Evolutionary conservation across 2,113 vertebrate species (phyloP).

Genomic region (Sylvietta virens): DNA sequence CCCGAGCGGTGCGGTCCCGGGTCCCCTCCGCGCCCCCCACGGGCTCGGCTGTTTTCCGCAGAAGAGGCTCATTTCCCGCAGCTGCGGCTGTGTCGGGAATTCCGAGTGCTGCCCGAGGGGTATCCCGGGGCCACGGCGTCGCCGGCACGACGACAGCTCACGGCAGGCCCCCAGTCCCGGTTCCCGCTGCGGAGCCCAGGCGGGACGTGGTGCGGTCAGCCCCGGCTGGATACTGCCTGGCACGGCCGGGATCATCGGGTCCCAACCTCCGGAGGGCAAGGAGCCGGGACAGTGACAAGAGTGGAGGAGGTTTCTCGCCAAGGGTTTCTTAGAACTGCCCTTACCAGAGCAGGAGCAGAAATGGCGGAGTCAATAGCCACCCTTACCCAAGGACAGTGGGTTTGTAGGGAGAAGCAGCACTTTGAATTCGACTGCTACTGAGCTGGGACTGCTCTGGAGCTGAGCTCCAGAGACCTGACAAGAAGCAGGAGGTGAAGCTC

Average conservation of each 20-base stretch:
- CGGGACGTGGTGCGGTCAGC: background rate
- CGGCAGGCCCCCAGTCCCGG: background rate
- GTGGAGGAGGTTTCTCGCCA: too few species aligned
- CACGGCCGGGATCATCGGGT: background rate
- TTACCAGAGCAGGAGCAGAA: background rate
- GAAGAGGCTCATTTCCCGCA: background rate
- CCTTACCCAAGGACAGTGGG: background rate
- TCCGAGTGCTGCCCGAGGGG: background rate
- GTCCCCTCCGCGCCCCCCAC: background rate
- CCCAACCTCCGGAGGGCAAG: background rate
- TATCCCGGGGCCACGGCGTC: background rate
- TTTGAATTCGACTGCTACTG: accelerated
- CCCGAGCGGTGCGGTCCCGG: accelerated
- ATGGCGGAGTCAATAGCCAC: background rate
- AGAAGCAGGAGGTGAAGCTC: background rate
- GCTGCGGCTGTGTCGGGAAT: background rate
- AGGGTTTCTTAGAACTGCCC: background rate
- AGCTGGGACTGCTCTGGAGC: too few species aligned
- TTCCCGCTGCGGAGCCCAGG: background rate
- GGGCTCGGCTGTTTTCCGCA: background rate
- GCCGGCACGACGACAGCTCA: background rate
- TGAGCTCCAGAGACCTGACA: background rate
- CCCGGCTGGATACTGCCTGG: background rate
- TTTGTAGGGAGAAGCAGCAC: background rate
- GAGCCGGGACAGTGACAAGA: accelerated